A percentile compares a stretch with the other conserved stretches of the same genome.
These are phyloP conservation scores for Chrysaora quinquecirrha DNA, from an alignment of 30 jellyfish, hydroid and myxozoan species.

Conservation along the genomic window DNA sequence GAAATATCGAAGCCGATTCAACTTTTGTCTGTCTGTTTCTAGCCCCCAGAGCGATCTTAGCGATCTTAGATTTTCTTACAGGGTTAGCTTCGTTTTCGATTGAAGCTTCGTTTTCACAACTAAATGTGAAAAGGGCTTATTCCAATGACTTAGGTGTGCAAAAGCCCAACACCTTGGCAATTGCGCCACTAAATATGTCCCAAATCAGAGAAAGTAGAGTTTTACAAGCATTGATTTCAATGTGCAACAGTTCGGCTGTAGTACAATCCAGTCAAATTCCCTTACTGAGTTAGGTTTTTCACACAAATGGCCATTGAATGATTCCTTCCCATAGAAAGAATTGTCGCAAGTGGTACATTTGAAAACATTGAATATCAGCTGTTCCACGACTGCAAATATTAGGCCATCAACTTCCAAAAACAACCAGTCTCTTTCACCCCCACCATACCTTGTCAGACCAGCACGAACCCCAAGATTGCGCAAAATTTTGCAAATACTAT, in stretches of 20 bases:
- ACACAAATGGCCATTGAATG: too few relatives aligned
- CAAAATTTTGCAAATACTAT: not conserved
- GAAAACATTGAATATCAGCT: not conserved
- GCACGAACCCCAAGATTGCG: constrained; percentile 9
- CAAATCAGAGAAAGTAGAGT: not conserved
- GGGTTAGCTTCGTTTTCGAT: too few relatives aligned
- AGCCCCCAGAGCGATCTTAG: too few relatives aligned
- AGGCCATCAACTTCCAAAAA: not conserved
- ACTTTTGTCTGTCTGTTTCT: too few relatives aligned
- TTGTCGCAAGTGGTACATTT: not conserved
- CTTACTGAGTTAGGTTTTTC: not conserved
- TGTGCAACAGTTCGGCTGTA: constrained; percentile 25
- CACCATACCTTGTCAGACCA: too few relatives aligned
- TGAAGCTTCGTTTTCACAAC: too few relatives aligned
- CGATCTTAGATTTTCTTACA: too few relatives aligned
- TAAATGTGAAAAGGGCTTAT: too few relatives aligned
- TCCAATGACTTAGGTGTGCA: constrained; percentile 6
- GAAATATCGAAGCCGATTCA: too few relatives aligned
- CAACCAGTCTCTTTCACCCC: too few relatives aligned
- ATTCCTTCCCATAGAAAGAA: not conserved
- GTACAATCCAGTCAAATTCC: constrained; percentile 35
- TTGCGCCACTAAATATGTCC: not conserved
- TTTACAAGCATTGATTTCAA: too few relatives aligned
- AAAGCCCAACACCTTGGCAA: not conserved
- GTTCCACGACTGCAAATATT: too few relatives aligned